A percentile compares a stretch with the other conserved stretches of the same genome.
phyloP scores from a whole-genome alignment of 2,113 vertebrate genomes.

The Myiagra hebetior region DNA sequence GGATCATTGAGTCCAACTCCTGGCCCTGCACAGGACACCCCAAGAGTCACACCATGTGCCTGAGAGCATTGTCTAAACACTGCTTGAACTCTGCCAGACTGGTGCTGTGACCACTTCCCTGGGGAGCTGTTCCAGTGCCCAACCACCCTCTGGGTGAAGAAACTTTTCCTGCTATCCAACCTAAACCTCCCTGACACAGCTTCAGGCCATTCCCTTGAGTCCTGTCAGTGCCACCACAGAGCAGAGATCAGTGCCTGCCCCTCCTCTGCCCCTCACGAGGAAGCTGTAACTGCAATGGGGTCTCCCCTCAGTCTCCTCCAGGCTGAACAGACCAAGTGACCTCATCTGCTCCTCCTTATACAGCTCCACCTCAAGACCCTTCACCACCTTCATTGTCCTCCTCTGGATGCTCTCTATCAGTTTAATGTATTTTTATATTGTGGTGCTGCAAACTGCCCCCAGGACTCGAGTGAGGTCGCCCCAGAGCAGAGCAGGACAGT shows the following conservation, averaged over 20 bases:
- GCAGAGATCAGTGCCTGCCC: neutral
- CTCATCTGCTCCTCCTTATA: neutral
- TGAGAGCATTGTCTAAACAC: too few relatives aligned
- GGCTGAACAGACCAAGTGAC: neutral
- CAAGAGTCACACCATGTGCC: neutral
- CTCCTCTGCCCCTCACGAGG: neutral
- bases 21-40: too few relatives aligned
- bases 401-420: neutral
- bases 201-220: neutral
- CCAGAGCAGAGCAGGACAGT: neutral
- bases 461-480: too few relatives aligned
- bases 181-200: neutral
- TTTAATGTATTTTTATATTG: neutral
- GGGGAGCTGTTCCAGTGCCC: neutral
- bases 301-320: neutral
- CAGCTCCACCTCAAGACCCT: rapidly evolving
- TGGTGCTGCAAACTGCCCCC: neutral
- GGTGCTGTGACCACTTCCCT: neutral
- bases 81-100: neutral
- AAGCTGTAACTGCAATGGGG: neutral
- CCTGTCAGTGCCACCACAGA: neutral
- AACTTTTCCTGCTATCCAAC: rapidly evolving
- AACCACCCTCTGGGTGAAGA: neutral
- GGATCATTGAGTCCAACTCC: neutral
- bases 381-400: neutral